phyloP scores from a whole-genome alignment of 2,113 vertebrate genomes.

The Zeus faber region DNA sequence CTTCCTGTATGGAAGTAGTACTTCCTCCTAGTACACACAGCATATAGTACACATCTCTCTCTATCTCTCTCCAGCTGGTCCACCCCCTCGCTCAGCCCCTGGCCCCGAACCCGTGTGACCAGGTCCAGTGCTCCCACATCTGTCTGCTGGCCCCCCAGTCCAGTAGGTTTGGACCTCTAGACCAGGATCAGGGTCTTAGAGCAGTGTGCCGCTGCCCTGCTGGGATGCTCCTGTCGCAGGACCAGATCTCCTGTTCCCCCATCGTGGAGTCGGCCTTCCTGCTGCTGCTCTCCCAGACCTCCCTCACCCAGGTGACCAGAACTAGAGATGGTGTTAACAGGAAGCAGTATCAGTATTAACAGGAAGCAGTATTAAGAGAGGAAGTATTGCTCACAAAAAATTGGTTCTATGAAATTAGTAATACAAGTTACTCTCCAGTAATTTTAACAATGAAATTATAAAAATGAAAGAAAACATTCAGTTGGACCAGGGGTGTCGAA shows the following conservation, averaged over 20 bases:
- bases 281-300: constrained; percentile 67
- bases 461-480: not conserved
- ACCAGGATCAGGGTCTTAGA: not conserved
- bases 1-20: not conserved
- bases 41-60: not conserved
- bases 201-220: constrained; percentile 81
- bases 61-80: constrained; percentile 50
- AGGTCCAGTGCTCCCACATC: constrained; percentile 77
- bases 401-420: not conserved
- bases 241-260: constrained; percentile 73
- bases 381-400: not conserved
- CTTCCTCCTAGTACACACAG: not conserved
- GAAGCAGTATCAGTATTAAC: not conserved
- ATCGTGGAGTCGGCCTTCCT: constrained; percentile 74
- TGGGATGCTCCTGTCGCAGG: constrained; percentile 69
- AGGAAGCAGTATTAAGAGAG: not conserved
- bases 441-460: not conserved
- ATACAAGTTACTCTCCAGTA: not conserved
- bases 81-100: constrained; percentile 72
- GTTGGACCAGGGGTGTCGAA: too few species aligned
- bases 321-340: not conserved
- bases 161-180: constrained; percentile 1
- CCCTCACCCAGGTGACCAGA: constrained; percentile 76
- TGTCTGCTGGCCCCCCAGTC: constrained; percentile 76
- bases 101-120: constrained; percentile 70